Evolutionary conservation across 1,140 invertebrate species (phyloP).

Genomic region (Hycleus phaleratus): DNA sequence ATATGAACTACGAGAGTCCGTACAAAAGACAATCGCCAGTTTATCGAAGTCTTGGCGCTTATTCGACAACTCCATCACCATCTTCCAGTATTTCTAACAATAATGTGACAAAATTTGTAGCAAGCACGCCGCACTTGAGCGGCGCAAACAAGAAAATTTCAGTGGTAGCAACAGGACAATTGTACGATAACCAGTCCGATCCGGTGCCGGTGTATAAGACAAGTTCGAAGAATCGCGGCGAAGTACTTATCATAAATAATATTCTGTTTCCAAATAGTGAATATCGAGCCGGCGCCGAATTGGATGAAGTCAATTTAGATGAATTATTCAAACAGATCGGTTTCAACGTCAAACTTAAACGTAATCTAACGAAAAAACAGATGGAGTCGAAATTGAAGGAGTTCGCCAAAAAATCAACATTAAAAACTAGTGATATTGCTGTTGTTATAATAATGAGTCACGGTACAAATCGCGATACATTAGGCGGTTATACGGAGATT

Average conservation of each 20-base stretch:
- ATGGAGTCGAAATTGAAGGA: constrained; percentile 14
- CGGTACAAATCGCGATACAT: constrained; percentile 35
- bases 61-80: no score
- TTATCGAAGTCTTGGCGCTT: no score
- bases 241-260: constrained; percentile 51
- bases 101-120: no score
- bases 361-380: constrained; percentile 12
- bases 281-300: constrained; percentile 42
- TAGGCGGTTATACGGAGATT: constrained; percentile 33
- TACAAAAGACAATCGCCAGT: no score
- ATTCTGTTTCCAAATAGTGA: constrained; percentile 39
- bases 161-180: background rate
- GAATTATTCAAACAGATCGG: constrained; percentile 47
- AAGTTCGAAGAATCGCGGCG: constrained; percentile 46
- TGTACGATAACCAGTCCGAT: background rate
- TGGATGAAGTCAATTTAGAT: constrained; percentile 45
- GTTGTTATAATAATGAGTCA: constrained; percentile 54
- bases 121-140: no score
- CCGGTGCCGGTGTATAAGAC: constrained; percentile 39
- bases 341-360: constrained; percentile 41
- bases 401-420: constrained; percentile 10
- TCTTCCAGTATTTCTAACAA: no score
- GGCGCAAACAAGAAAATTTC: background rate
- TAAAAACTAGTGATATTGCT: constrained; percentile 44
- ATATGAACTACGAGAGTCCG: no score